phyloP scores from a whole-genome alignment of 1,140 invertebrate species.

The Zaprionus nigranus region DNA sequence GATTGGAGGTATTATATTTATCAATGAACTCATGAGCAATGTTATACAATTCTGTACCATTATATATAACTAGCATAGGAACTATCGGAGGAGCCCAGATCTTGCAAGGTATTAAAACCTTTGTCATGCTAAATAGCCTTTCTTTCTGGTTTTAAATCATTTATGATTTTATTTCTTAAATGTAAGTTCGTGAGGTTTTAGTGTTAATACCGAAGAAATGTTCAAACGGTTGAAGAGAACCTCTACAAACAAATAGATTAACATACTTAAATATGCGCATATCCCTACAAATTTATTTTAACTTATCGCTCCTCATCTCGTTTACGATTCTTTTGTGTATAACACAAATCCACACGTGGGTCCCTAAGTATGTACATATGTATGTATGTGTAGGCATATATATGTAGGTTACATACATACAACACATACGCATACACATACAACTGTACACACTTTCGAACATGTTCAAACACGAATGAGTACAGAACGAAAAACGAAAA shows the following conservation, averaged over 20 bases:
- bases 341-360: conserved; percentile 6
- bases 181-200: too few relatives aligned
- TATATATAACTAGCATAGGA: too few relatives aligned
- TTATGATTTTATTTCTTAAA: too few relatives aligned
- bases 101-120: too few relatives aligned
- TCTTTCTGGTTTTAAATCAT: too few relatives aligned
- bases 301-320: conserved; percentile 6
- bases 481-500: conserved; percentile 34
- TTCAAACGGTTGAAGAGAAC: background rate
- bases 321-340: background rate
- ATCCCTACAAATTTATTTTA: background rate
- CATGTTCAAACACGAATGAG: conserved; percentile 28
- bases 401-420: conserved; percentile 7
- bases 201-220: background rate
- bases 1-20: too few relatives aligned
- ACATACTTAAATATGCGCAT: background rate
- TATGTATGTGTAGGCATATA: background rate
- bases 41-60: too few relatives aligned
- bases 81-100: too few relatives aligned
- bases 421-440: background rate
- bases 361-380: background rate
- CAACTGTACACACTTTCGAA: conserved; percentile 12
- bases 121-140: too few relatives aligned
- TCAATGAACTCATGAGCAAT: too few relatives aligned
- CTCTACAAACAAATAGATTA: background rate